Evolutionary conservation across 2,888 invertebrate genomes (phyloP).

Genomic region (Phortica okadai): DNA sequence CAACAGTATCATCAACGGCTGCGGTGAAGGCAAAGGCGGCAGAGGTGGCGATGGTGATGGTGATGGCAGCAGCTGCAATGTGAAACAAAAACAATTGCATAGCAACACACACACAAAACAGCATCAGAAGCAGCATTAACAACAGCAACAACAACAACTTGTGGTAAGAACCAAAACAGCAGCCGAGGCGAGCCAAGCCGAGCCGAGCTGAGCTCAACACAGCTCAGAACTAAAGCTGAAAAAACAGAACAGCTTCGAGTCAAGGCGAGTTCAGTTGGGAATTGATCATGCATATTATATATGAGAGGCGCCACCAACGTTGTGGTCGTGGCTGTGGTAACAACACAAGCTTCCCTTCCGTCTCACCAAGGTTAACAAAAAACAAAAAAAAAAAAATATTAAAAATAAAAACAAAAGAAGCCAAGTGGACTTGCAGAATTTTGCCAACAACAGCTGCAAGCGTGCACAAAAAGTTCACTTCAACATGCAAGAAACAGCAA

Average conservation of each 20-base stretch:
- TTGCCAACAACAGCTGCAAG: conserved; percentile 20
- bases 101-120: not conserved
- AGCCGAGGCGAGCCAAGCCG: not conserved
- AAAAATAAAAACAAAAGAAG: conserved; percentile 11
- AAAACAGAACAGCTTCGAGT: not conserved
- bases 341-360: conserved; percentile 9
- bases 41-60: not conserved
- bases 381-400: not conserved
- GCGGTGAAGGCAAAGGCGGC: not conserved
- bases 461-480: not conserved
- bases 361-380: conserved; percentile 25
- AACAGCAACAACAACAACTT: conserved; percentile 10
- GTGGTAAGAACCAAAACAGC: not conserved
- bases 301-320: conserved; percentile 3
- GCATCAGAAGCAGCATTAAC: not conserved
- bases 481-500: not conserved
- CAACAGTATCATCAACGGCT: not conserved
- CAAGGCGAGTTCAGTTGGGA: not conserved
- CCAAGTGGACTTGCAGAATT: not conserved
- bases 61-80: conserved; percentile 5
- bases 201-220: not conserved
- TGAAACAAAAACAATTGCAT: conserved; percentile 12
- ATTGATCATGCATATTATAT: conserved; percentile 40
- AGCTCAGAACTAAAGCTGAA: not conserved
- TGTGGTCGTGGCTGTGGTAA: conserved; percentile 27